Conservation (phyloP, 2,797 vertebrate genomes). For the Eidolon dupreanum region DNA sequence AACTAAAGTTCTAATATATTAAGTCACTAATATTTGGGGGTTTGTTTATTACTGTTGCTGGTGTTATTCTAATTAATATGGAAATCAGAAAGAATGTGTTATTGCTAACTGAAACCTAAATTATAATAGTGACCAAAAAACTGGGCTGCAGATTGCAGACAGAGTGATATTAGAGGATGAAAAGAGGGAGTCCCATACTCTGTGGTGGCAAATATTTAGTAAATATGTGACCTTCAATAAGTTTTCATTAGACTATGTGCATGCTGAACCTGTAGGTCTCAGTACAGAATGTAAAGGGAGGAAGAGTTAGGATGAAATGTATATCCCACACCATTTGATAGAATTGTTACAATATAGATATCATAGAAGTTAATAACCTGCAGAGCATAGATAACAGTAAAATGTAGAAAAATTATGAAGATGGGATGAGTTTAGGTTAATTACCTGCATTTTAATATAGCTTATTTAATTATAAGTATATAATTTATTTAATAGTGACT, state of each 20-base stretch:
- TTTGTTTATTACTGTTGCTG: neutral
- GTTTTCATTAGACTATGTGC: neutral
- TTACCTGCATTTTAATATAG: neutral
- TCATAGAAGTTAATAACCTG: neutral
- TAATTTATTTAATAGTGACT: neutral
- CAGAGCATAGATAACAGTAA: neutral
- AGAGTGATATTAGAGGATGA: neutral
- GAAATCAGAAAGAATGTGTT: neutral
- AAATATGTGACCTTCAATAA: neutral
- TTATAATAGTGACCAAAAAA: neutral
- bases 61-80: neutral
- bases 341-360: neutral
- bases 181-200: neutral
- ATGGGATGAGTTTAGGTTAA: neutral
- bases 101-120: neutral
- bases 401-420: neutral
- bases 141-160: neutral
- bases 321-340: neutral
- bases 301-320: neutral
- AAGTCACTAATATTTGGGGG: neutral
- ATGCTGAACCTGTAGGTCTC: neutral
- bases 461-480: neutral
- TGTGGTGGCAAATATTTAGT: neutral
- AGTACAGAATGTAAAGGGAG: neutral
- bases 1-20: neutral